These are phyloP conservation scores for Sebastes cheni DNA, from an alignment of 2,797 vertebrate genomes.

Conservation along the genomic window DNA sequence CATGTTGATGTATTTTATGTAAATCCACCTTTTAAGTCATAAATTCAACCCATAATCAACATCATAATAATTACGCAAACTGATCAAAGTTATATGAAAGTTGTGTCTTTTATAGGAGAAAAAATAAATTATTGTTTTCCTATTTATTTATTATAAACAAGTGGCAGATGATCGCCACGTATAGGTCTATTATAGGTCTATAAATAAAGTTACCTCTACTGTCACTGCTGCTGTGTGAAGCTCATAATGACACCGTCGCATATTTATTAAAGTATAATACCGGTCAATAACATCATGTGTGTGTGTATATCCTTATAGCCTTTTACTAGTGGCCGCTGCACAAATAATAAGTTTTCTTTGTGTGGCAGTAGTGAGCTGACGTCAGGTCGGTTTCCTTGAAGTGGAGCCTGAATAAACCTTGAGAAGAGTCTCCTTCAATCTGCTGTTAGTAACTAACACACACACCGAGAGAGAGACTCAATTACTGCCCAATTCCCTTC, in stretches of 20 bases:
- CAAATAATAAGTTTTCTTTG: slow-evolving; percentile 92
- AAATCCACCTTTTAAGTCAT: not conserved
- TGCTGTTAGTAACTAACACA: slow-evolving; percentile 91
- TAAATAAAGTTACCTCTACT: slow-evolving; percentile 60
- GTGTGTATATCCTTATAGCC: slow-evolving; percentile 22
- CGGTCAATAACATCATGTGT: slow-evolving; percentile 48
- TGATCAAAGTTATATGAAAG: slow-evolving; percentile 9
- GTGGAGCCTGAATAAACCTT: slow-evolving; percentile 96
- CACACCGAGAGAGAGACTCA: slow-evolving; percentile 80
- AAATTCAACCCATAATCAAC: not conserved
- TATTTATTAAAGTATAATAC: slow-evolving; percentile 56
- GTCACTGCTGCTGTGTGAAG: slow-evolving; percentile 1
- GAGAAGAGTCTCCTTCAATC: slow-evolving; percentile 95
- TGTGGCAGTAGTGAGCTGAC: slow-evolving; percentile 90
- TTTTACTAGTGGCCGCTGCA: slow-evolving; percentile 61
- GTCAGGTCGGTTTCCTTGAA: slow-evolving; percentile 96
- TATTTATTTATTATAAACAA: slow-evolving; percentile 2
- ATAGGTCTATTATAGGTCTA: not conserved
- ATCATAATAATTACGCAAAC: not conserved
- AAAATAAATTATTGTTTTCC: not conserved
- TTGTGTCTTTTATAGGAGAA: not conserved
- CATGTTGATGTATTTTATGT: not conserved
- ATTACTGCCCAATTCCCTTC: slow-evolving; percentile 90
- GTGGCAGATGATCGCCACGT: not conserved
- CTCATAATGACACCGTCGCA: slow-evolving; percentile 54